Percentiles rank a stretch among this genome's conserved stretches.
These are phyloP conservation scores for Enteromius unitaeniatus DNA, from an alignment of 2,797 vertebrate species.

Conservation along the genomic window DNA sequence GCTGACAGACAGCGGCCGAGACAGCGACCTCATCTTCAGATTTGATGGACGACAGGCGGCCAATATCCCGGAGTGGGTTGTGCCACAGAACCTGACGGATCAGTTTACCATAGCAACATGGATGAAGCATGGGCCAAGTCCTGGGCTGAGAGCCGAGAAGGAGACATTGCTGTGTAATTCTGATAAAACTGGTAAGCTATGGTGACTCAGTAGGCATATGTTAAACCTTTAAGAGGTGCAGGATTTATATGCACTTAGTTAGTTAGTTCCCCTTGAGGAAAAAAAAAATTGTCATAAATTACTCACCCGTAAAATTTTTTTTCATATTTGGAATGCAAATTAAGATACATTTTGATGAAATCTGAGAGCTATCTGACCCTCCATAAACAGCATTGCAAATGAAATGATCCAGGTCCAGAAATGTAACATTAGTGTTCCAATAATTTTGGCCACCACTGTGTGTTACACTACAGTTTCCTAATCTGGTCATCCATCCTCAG, in stretches of 20 bases:
- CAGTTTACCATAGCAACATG: constrained; percentile 95
- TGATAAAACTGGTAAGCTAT: constrained; percentile 89
- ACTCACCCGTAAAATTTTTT: no score
- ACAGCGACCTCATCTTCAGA: constrained; percentile 89
- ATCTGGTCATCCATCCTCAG: not conserved
- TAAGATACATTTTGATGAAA: no score
- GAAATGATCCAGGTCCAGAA: no score
- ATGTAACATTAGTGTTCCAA: no score
- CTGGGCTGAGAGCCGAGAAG: constrained; percentile 90
- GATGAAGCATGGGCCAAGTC: constrained; percentile 96
- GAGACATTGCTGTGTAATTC: constrained; percentile 97
- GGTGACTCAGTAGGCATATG: not conserved
- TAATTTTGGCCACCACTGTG: no score
- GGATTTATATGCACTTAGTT: not conserved
- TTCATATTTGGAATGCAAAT: no score
- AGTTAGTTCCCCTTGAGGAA: no score
- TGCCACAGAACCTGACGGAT: constrained; percentile 94
- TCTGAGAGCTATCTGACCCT: no score
- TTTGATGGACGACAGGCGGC: constrained; percentile 93
- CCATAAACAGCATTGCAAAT: no score
- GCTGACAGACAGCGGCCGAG: constrained; percentile 86
- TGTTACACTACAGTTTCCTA: not conserved
- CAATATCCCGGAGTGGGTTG: constrained; percentile 90
- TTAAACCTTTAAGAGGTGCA: not conserved
- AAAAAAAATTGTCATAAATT: no score